Evolutionary conservation across 64 coral and sea anemone species (phyloP), one percentile per base, ranked within the genome.

Genomic region (Trachythela sp.): DNA sequence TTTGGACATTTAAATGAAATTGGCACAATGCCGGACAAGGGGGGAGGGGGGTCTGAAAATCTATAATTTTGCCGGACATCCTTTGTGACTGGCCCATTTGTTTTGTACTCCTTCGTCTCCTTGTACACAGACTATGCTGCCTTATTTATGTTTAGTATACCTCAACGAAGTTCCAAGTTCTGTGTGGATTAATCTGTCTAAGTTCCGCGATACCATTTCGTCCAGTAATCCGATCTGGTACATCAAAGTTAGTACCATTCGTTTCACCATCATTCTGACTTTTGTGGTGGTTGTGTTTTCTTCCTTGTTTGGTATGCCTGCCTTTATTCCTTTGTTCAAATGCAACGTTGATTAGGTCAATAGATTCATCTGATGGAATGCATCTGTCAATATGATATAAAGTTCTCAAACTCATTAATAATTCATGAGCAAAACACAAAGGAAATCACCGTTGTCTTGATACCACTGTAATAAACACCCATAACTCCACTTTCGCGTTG

Each of bases 291-390:
- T 67, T 64, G 15, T 89, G 76, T 76, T 89, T 93, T 18, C 70
- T 36, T 39, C 88, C 88, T 59, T 34, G 13, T 34, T 87, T 97
- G 75, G 48, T 59, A n/a, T 48, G 87, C 14, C 85, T 84, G 24
- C 88, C 88, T 29, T n/a, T 59, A 0, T 84, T 17, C 39, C 88
- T 99, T 91, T 95, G 96, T 51, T 99, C 93, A 94, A 99, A 99
- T 42, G 96, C 93, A 52, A 99, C 96, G 85, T 99, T 99, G 9
- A 99, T 94, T n/a, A 99, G 91, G 76, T 99, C 93, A 76, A 99
- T 99, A 31, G 93, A 29, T 89, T 99, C 96, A 27, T 85, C 83
- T 14, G 0, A 14, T 15, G 93, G 96, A 8, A 99, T 86, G 91
- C 70, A 99, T 35, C 96, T 99, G 56, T 20, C 84, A 35, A 52